These are phyloP conservation scores for Ctenopoma multispine DNA, from an alignment of 2,797 vertebrate genomes.

Conservation along the genomic window DNA sequence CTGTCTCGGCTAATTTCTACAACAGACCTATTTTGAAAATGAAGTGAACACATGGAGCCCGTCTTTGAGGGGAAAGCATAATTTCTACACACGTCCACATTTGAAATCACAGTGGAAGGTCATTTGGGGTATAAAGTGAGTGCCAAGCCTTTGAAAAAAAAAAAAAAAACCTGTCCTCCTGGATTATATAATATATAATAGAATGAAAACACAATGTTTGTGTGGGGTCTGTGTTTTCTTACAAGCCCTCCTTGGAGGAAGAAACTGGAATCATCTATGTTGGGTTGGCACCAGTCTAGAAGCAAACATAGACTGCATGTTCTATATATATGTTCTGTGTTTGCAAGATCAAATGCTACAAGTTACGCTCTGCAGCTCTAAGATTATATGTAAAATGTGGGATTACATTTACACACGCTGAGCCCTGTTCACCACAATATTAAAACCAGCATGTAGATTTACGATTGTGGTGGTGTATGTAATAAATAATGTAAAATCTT, in stretches of 20 bases:
- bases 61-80: constrained; percentile 5
- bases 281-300: constrained; percentile 86
- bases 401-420: too few species aligned
- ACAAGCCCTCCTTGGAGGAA: constrained; percentile 85
- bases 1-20: constrained; percentile 80
- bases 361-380: constrained; percentile 4
- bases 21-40: not conserved
- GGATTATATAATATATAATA: constrained; percentile 37
- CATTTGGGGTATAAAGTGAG: constrained; percentile 8
- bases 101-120: constrained; percentile 17
- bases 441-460: too few species aligned
- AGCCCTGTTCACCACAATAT: too few species aligned
- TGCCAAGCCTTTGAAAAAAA: constrained; percentile 48
- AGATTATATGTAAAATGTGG: not conserved
- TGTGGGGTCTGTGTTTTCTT: constrained; percentile 57
- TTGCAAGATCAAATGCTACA: constrained; percentile 16
- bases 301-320: constrained; percentile 27
- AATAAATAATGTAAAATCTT: too few species aligned
- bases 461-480: too few species aligned
- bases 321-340: not conserved
- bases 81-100: constrained; percentile 11
- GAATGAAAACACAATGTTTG: constrained; percentile 27
- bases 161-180: constrained; percentile 22
- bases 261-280: constrained; percentile 85
- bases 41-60: not conserved